Evolutionary conservation across 2,888 invertebrate species (phyloP), one percentile per base, ranked within the genome.

Genomic region (Papilio demoleus): DNA sequence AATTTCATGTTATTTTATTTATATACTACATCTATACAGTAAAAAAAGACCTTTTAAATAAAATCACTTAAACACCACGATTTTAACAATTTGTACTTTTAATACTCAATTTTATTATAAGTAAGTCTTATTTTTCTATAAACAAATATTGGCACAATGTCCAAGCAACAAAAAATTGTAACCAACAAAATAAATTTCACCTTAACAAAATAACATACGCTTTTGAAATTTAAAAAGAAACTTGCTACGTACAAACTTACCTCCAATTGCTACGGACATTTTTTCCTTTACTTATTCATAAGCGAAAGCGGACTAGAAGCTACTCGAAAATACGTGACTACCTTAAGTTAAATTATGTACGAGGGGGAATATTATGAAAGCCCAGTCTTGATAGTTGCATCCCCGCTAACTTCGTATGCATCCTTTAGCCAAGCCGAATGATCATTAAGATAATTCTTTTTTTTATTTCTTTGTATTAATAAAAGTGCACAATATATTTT

Each of bases 271-370:
- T 77, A 79, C 82, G 79, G 85, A 84, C 87, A 85, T 87, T 88
- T 87, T 81, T 81, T 81, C 76, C 78, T 81, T 90, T 84, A 89
- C 80, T 90, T 90, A 90, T 90, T 90, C 88, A 90, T 84, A 86
- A 83, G 81, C 79, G 79, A 88, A 88, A 88, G 86, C 83, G 85
- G 81, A 81, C 85, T 83, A 81, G 76, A n/a, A 85, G 86, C 84
- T 82, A 83, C 87, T 86, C 81, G 87, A 87, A 89, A 86, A 86
- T 88, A 90, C 89, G 89, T 89, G 89, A 88, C 88, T 83, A 82
- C 82, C 81, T 83, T 78, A 81, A 78, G 74, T 77, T 90, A 84
- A 88, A 90, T 90, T 86, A 86, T 88, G 81, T 83, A 90, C 83
- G 79, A 78, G 77, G 45, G 59, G 53, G 77, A 77, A 74, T 74